Evolutionary conservation across 1,140 invertebrate genomes (phyloP).

Genomic region (Ceratoteleas bidentatus): DNA sequence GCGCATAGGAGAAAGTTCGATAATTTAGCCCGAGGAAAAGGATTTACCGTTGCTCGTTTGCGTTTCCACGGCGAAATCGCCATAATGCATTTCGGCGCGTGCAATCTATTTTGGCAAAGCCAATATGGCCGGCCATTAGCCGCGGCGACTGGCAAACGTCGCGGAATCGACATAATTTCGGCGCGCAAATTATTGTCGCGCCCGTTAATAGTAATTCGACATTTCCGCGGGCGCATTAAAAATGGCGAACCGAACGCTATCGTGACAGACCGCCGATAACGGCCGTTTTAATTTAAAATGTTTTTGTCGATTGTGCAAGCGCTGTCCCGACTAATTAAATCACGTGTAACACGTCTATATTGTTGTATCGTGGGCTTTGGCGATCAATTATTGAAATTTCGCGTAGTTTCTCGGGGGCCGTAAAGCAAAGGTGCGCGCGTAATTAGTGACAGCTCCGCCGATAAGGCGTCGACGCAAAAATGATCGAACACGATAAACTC

Average conservation of each 20-base stretch:
- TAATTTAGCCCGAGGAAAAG: too few relatives aligned
- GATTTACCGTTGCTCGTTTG: too few relatives aligned
- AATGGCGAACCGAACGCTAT: constrained; percentile 2
- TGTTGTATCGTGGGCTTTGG: constrained; percentile 6
- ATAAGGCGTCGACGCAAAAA: constrained; percentile 29
- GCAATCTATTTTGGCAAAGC: too few relatives aligned
- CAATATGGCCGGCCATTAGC: too few relatives aligned
- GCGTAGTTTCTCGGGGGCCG: neutral
- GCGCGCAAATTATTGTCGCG: constrained; percentile 6
- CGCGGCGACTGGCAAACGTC: too few relatives aligned
- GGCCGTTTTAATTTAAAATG: constrained; percentile 29
- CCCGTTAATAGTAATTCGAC: constrained; percentile 16
- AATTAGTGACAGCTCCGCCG: constrained; percentile 15
- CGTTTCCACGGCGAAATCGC: too few relatives aligned
- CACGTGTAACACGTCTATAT: constrained; percentile 28
- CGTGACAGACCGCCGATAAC: constrained; percentile 25
- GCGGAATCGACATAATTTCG: too few relatives aligned
- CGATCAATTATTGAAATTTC: constrained; percentile 29
- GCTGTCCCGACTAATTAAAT: constrained; percentile 31
- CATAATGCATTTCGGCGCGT: too few relatives aligned
- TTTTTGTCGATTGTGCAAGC: constrained; percentile 30
- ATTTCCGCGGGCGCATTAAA: constrained; percentile 3
- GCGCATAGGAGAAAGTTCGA: too few relatives aligned
- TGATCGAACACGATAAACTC: constrained; percentile 28
- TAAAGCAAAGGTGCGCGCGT: constrained; percentile 10